Percentiles rank a stretch among this genome's conserved stretches.
phyloP scores from a whole-genome alignment of 2,888 invertebrate species.

The Sphecodes monilicornis region DNA sequence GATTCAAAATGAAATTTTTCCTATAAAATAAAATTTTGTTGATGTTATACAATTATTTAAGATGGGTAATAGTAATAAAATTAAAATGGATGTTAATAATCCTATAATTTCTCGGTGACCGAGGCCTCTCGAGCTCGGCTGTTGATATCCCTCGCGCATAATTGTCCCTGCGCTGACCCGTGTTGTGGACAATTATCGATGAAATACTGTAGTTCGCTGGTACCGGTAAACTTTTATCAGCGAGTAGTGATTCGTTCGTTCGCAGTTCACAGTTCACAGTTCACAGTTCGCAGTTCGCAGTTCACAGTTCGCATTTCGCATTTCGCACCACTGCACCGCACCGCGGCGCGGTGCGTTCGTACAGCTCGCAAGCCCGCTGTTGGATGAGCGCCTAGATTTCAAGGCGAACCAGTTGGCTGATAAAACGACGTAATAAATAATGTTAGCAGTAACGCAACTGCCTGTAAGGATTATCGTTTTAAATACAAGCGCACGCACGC shows the following conservation, averaged over 20 bases:
- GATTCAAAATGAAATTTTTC: too few relatives aligned
- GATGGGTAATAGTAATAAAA: too few relatives aligned
- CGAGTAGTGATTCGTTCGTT: slow-evolving; percentile 42
- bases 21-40: too few relatives aligned
- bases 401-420: slow-evolving; percentile 74
- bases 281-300: slow-evolving; percentile 26
- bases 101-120: too few relatives aligned
- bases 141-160: too few relatives aligned
- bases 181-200: too few relatives aligned
- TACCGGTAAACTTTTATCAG: slow-evolving; percentile 5
- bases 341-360: slow-evolving; percentile 31
- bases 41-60: too few relatives aligned
- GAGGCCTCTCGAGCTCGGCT: too few relatives aligned
- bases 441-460: slow-evolving; percentile 62
- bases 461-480: slow-evolving; percentile 68
- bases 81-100: too few relatives aligned
- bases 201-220: too few relatives aligned
- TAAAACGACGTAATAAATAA: slow-evolving; percentile 72
- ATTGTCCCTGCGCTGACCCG: too few relatives aligned
- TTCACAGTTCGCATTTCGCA: slow-evolving; percentile 24
- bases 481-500: slow-evolving; percentile 65
- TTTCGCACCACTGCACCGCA: not conserved
- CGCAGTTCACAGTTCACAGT: slow-evolving; percentile 25
- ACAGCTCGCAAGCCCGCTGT: slow-evolving; percentile 47
- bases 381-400: slow-evolving; percentile 68